Evolutionary conservation across 1,140 invertebrate species (phyloP).

Genomic region (Lordiphosa collinella): DNA sequence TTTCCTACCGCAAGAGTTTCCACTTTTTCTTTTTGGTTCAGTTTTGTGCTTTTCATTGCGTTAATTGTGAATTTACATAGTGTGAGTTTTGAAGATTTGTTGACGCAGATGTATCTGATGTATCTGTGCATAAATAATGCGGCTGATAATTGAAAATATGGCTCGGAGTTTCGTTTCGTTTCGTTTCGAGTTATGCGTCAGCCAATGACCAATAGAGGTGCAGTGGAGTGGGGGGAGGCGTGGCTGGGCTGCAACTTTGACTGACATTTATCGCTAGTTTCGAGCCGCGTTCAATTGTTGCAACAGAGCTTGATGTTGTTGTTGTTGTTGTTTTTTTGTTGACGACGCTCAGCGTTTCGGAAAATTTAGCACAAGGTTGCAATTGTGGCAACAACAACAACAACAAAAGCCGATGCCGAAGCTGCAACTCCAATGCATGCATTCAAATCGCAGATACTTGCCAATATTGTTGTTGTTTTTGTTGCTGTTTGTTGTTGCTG

Average conservation of each 20-base stretch:
- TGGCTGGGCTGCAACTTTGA: slow-evolving; percentile 51
- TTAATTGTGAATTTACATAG: slow-evolving; percentile 59
- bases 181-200: slow-evolving; percentile 62
- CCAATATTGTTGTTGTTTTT: slow-evolving; percentile 19
- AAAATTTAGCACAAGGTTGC: slow-evolving; percentile 77
- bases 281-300: slow-evolving; percentile 38
- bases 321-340: slow-evolving; percentile 25
- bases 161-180: slow-evolving; percentile 25
- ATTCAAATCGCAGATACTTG: slow-evolving; percentile 47
- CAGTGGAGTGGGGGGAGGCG: slow-evolving; percentile 16
- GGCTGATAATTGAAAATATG: slow-evolving; percentile 64
- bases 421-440: slow-evolving; percentile 50
- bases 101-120: background rate
- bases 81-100: too few species aligned
- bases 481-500: slow-evolving; percentile 27
- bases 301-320: slow-evolving; percentile 46
- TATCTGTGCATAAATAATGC: slow-evolving; percentile 63
- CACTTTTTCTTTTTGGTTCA: slow-evolving; percentile 20
- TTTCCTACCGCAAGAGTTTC: slow-evolving; percentile 69
- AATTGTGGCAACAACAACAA: slow-evolving; percentile 63
- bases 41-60: slow-evolving; percentile 13
- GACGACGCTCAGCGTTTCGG: slow-evolving; percentile 68
- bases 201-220: slow-evolving; percentile 7
- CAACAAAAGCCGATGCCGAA: slow-evolving; percentile 26
- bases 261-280: slow-evolving; percentile 72